Evolutionary conservation across 2,888 invertebrate genomes (phyloP), one percentile per base, ranked within the genome.

Genomic region (Lasioglossum vierecki): DNA sequence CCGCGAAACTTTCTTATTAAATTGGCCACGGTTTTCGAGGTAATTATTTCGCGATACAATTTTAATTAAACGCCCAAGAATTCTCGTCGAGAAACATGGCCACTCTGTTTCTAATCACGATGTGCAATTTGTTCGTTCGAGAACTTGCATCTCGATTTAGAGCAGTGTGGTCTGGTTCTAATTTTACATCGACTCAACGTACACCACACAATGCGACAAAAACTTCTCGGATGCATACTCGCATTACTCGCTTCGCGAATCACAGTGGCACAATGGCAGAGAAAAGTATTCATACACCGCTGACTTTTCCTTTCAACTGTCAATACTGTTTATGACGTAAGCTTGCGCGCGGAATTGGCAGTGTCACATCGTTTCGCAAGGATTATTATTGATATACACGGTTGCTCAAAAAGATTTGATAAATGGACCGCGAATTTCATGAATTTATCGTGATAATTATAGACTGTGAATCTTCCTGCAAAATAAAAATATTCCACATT

Each of bases 1-100:
- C 30, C 13, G 15, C 26, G 79, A 71, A 70, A 66, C 18, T 35
- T 35, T 35, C n/a, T 63, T 41, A 84, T 83, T 71, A 74, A 74
- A 75, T 84, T 79, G 83, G 79, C 26, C 63, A 44, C 72, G 13
- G 70, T 66, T 63, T 39, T 35, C 22, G 63, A 71, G 63, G 53
- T 44, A 53, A 84, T 83, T 84, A 75, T 72, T 63, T 71, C 83
- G 18, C 53, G 41, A 44, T 71, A 41, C 26, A 74, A 84, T 83
- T 83, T 74, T 68, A 74, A 84, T 83, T 30, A 70, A 78, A 73
- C 57, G 18, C 35, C 39, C 76, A 4, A 44, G 60, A 39, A 39
- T 9, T 70, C 53, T 53, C 22, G 22, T 8, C 49, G 8, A 8
- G 49, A 22, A 53, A 53, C 49, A 53, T 53, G 35, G 11, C 4